Conservation (phyloP, 2,888 invertebrate species). For the Ferrisia virgata region DNA sequence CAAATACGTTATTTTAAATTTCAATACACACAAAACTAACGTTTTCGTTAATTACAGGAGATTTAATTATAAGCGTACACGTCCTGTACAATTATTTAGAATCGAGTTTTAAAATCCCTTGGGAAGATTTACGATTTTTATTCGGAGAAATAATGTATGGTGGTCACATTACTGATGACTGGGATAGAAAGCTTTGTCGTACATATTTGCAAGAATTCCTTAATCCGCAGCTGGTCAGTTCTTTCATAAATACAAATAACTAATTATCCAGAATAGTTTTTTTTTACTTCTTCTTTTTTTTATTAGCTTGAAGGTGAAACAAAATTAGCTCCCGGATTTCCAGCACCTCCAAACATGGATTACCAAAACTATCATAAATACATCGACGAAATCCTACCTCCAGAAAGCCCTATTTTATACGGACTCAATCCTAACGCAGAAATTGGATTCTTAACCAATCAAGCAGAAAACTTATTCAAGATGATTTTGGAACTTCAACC, state of each 20-base stretch:
- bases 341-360: conserved; percentile 83
- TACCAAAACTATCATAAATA: conserved; percentile 83
- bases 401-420: conserved; percentile 85
- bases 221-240: conserved; percentile 68
- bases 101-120: conserved; percentile 80
- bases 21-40: too few species aligned
- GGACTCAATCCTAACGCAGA: conserved; percentile 93
- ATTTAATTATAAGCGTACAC: conserved; percentile 86
- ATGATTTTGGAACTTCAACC: conserved; percentile 88
- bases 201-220: conserved; percentile 84
- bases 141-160: conserved; percentile 98
- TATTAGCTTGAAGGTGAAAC: conserved; percentile 79
- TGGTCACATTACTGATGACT: conserved; percentile 94
- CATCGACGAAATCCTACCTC: conserved; percentile 79
- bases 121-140: conserved; percentile 90
- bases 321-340: conserved; percentile 76
- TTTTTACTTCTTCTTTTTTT: conserved; percentile 39
- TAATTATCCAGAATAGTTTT: too few species aligned
- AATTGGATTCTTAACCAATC: conserved; percentile 85
- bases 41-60: conserved; percentile 60
- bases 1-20: background rate
- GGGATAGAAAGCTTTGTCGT: conserved; percentile 84
- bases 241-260: too few species aligned
- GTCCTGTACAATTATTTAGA: conserved; percentile 89
- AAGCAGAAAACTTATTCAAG: conserved; percentile 78